These are phyloP conservation scores for Oenanthe oenanthe DNA, from an alignment of 2,113 vertebrate genomes.

Conservation along the genomic window DNA sequence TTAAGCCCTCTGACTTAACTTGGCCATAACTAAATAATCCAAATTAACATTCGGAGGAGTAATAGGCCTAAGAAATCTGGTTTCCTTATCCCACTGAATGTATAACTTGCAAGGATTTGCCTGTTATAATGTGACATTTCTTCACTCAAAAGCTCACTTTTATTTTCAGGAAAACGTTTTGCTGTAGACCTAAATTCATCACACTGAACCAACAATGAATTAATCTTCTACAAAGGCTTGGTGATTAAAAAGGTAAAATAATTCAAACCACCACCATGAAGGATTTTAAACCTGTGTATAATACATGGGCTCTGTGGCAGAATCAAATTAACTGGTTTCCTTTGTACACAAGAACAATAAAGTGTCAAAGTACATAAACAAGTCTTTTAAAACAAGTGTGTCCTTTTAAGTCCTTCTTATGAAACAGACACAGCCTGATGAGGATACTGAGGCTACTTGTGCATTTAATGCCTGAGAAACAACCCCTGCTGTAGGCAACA, in stretches of 20 bases:
- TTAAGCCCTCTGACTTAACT: background rate
- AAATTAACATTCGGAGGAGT: background rate
- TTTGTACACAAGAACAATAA: background rate
- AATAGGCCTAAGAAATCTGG: background rate
- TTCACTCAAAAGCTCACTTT: background rate
- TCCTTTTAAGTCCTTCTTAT: constrained; percentile 24
- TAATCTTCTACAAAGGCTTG: background rate
- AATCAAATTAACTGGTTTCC: background rate
- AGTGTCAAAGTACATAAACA: background rate
- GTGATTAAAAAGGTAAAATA: background rate
- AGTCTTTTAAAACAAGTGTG: background rate
- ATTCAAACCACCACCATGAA: background rate
- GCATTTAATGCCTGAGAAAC: background rate
- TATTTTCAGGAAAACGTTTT: background rate
- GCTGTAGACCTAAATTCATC: background rate
- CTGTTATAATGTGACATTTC: background rate
- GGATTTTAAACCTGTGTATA: background rate
- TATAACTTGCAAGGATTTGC: background rate
- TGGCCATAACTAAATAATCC: background rate
- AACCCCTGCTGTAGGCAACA: constrained; percentile 6
- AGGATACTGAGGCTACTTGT: constrained; percentile 2
- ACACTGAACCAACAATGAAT: background rate
- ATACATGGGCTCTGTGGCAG: background rate
- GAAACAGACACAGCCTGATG: background rate
- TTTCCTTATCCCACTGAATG: background rate